Evolutionary conservation across 2,888 invertebrate genomes (phyloP).

Genomic region (Synanthedon vespiformis): DNA sequence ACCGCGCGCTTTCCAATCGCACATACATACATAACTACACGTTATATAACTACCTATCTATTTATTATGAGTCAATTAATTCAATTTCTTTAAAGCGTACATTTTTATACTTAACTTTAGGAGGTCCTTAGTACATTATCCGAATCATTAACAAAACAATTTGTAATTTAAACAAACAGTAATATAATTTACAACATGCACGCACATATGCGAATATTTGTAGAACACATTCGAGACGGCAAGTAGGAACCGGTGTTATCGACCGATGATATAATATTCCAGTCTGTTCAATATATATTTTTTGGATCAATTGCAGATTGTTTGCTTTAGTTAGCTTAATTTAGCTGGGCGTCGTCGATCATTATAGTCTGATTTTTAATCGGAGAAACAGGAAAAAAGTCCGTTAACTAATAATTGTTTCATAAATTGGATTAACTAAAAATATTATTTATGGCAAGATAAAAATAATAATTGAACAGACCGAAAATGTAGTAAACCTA

Average conservation of each 20-base stretch:
- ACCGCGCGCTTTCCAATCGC: conserved; percentile 28
- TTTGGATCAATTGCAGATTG: not conserved
- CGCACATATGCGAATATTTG: conserved; percentile 33
- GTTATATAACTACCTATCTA: conserved; percentile 65
- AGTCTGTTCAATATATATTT: not conserved
- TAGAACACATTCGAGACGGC: conserved; percentile 34
- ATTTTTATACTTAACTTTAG: conserved; percentile 64
- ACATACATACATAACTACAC: conserved; percentile 52
- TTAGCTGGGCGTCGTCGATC: too few relatives aligned
- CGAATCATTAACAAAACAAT: conserved; percentile 31
- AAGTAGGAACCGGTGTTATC: conserved; percentile 13
- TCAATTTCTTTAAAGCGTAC: conserved; percentile 70
- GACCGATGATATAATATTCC: not conserved
- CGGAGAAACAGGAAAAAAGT: too few relatives aligned
- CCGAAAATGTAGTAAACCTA: conserved; percentile 28
- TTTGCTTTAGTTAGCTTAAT: too few relatives aligned
- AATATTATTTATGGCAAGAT: too few relatives aligned
- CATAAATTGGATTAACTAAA: too few relatives aligned
- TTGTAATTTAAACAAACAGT: conserved; percentile 32
- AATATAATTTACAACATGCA: conserved; percentile 47
- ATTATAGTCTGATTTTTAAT: too few relatives aligned
- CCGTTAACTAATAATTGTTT: too few relatives aligned
- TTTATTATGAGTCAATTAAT: conserved; percentile 57
- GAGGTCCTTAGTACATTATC: conserved; percentile 57
- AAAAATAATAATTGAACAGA: not conserved